Conservation (phyloP, 1,140 invertebrate species). For the Polypedilum vanderplanki region DNA sequence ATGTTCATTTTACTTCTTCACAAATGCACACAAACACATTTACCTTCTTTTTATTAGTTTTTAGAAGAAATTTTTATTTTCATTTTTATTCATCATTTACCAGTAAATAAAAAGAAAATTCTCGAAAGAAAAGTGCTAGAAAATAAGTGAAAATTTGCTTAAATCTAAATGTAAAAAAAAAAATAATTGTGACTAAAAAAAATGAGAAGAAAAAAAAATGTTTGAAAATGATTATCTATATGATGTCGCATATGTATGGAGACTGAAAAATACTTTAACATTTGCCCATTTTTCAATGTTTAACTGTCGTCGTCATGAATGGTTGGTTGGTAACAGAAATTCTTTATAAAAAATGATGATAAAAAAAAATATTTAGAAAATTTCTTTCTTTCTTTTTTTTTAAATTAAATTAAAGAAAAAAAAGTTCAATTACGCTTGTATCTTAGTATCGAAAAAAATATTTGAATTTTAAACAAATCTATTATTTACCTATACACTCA, state of each 20-base stretch:
- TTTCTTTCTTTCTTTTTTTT: not conserved
- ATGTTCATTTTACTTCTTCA: too few relatives aligned
- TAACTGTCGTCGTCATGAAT: too few relatives aligned
- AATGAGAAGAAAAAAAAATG: not conserved
- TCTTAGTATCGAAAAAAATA: conserved; percentile 11
- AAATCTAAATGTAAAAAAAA: not conserved
- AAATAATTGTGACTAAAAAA: not conserved
- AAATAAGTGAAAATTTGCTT: not conserved
- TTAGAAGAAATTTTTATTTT: not conserved
- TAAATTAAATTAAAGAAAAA: not conserved
- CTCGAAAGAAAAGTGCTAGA: too few relatives aligned
- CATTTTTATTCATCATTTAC: not conserved
- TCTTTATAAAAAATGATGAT: too few relatives aligned
- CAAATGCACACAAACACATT: too few relatives aligned
- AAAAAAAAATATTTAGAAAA: conserved; percentile 3
- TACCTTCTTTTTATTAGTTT: too few relatives aligned
- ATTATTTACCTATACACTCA: not conserved
- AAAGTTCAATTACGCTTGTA: not conserved
- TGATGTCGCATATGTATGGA: not conserved
- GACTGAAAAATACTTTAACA: not conserved
- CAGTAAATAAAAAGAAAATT: not conserved
- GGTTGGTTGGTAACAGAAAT: too few relatives aligned
- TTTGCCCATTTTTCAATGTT: not conserved
- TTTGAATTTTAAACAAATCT: not conserved
- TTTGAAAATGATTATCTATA: not conserved